These are phyloP conservation scores for Esox niger DNA, from an alignment of 2,113 vertebrate genomes.

Conservation along the genomic window DNA sequence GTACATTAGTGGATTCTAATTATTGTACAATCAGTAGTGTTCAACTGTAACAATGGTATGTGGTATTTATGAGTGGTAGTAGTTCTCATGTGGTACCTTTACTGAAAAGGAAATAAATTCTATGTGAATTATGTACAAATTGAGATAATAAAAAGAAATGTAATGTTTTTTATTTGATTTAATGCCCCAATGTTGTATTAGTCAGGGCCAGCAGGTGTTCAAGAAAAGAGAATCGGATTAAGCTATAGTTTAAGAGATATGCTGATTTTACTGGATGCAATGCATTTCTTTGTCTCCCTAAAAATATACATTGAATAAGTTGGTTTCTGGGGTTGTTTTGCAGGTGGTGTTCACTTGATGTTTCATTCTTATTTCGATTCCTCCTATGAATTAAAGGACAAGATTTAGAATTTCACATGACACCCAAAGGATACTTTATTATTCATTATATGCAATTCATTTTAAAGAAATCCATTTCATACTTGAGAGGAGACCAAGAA, in stretches of 20 bases:
- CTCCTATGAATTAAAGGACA: constrained; percentile 29
- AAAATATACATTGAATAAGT: too few species aligned
- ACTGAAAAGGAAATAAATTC: too few species aligned
- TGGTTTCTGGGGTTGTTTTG: constrained; percentile 13
- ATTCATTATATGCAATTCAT: constrained; percentile 29
- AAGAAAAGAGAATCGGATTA: not conserved
- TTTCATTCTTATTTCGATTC: constrained; percentile 19
- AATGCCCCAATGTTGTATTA: not conserved
- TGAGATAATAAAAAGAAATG: too few species aligned
- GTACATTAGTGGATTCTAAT: too few species aligned
- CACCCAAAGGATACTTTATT: constrained; percentile 6
- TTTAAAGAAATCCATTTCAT: constrained; percentile 28
- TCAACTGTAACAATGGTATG: too few species aligned
- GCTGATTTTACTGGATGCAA: not conserved
- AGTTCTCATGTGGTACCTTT: too few species aligned
- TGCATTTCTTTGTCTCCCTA: not conserved
- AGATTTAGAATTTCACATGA: constrained; percentile 21
- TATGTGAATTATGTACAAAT: too few species aligned
- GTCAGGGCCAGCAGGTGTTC: not conserved
- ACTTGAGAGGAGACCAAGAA: constrained; percentile 6
- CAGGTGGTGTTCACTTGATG: constrained; percentile 11
- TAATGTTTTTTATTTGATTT: not conserved
- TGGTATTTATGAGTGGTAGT: too few species aligned
- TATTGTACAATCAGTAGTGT: too few species aligned
- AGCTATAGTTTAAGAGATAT: not conserved